A percentile compares a stretch with the other conserved stretches of the same genome.
These are phyloP conservation scores for Catostylus mosaicus DNA, from an alignment of 30 jellyfish, hydroid and myxozoan genomes.

Conservation along the genomic window DNA sequence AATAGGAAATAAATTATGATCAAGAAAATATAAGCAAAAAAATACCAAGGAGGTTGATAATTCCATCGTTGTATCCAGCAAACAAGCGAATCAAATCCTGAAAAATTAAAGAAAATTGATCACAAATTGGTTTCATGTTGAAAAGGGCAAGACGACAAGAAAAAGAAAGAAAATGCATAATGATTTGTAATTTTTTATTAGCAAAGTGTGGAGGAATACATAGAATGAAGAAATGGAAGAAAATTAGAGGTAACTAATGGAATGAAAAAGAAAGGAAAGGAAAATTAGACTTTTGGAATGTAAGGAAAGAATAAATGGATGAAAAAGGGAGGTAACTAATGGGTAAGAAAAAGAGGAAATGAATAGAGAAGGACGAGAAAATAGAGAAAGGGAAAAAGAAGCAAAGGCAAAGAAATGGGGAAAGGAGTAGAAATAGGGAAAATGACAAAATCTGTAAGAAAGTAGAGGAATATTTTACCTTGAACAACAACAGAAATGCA, in stretches of 20 bases:
- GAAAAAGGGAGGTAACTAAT: neutral
- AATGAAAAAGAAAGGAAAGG: too few relatives aligned
- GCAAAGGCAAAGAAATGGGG: neutral
- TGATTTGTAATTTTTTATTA: too few relatives aligned
- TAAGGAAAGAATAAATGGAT: neutral
- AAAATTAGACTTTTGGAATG: too few relatives aligned
- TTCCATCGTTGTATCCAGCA: slow-evolving; percentile 97
- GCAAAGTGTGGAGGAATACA: too few relatives aligned
- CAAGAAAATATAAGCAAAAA: too few relatives aligned
- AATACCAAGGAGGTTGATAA: slow-evolving; percentile 85
- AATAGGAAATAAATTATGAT: neutral
- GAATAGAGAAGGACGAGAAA: neutral
- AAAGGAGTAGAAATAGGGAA: neutral
- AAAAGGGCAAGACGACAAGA: too few relatives aligned
- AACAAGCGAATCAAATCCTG: slow-evolving; percentile 87
- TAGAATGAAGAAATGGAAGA: too few relatives aligned
- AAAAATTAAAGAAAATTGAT: slow-evolving; percentile 1
- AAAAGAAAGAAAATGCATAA: too few relatives aligned
- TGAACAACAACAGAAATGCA: slow-evolving; percentile 91
- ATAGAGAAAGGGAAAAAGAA: neutral
- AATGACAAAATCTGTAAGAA: neutral
- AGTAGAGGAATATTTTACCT: slow-evolving; percentile 69
- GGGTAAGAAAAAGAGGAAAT: neutral
- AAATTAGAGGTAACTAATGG: too few relatives aligned
- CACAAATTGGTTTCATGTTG: too few relatives aligned